These are phyloP conservation scores for Psilopogon haemacephalus DNA, from an alignment of 2,113 vertebrate genomes.

Conservation along the genomic window DNA sequence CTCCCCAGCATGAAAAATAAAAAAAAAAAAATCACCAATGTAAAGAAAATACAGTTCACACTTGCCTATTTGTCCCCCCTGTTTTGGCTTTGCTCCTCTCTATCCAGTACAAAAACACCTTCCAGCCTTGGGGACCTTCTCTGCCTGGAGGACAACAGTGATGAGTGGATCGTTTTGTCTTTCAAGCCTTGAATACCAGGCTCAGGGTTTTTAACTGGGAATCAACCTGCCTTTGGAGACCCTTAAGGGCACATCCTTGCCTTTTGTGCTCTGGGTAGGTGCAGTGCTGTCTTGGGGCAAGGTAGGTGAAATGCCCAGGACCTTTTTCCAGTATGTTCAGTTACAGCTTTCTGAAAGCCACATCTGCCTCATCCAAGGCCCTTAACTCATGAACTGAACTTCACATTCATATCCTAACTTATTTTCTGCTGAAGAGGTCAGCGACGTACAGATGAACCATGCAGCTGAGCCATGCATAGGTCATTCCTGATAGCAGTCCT, in stretches of 20 bases:
- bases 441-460: rapidly evolving
- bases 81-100: background rate
- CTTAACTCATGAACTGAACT: background rate
- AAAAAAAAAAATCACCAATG: background rate
- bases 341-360: too few species aligned
- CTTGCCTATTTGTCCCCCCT: background rate
- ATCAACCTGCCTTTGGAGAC: background rate
- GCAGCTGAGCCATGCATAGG: too few species aligned
- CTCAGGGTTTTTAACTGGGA: background rate
- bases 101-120: background rate
- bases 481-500: too few species aligned
- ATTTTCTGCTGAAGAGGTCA: background rate
- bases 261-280: background rate
- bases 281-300: rapidly evolving
- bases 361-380: too few species aligned
- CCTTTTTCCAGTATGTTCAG: too few species aligned
- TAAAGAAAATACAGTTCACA: rapidly evolving
- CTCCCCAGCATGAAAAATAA: background rate
- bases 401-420: background rate
- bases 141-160: background rate
- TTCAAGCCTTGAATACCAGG: background rate
- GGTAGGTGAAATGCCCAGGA: too few species aligned
- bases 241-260: background rate
- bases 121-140: background rate
- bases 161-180: background rate